Percentiles rank a stretch among this genome's conserved stretches.
Conservation (phyloP, 2,888 invertebrate species). For the Callimorpha dominula region DNA sequence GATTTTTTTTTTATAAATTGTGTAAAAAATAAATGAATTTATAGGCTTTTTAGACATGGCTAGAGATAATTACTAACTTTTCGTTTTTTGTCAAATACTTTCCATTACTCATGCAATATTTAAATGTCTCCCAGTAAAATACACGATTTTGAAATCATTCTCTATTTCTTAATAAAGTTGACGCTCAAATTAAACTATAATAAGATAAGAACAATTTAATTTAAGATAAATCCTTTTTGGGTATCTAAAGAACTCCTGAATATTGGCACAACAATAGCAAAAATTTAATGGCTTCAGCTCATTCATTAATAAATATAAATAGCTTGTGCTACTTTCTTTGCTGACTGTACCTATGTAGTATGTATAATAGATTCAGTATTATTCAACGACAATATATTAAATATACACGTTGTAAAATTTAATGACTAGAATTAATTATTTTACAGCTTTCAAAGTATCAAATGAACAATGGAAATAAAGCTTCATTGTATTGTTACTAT, state of each 20-base stretch:
- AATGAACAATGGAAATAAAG: not conserved
- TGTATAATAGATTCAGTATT: not conserved
- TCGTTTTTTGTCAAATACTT: not conserved
- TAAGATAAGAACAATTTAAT: not conserved
- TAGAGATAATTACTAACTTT: not conserved
- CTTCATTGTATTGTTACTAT: not conserved
- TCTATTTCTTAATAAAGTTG: not conserved
- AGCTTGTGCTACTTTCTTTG: not conserved
- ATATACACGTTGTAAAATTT: not conserved
- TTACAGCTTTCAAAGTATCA: constrained; percentile 2
- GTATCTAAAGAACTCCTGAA: no score
- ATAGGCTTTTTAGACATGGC: no score
- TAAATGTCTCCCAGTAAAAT: not conserved
- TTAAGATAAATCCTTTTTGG: not conserved
- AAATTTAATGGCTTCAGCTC: not conserved
- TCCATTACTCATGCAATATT: no score
- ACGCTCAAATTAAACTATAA: not conserved
- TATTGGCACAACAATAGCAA: not conserved
- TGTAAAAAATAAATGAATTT: not conserved
- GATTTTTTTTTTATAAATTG: no score
- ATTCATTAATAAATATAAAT: not conserved
- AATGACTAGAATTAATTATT: constrained; percentile 2
- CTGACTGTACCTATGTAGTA: not conserved
- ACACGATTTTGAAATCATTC: not conserved
- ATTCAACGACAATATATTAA: no score